Percentiles rank a stretch among this genome's conserved stretches.
Conservation (phyloP, 2,797 vertebrate species). For the Gymnothorax reevesii region DNA sequence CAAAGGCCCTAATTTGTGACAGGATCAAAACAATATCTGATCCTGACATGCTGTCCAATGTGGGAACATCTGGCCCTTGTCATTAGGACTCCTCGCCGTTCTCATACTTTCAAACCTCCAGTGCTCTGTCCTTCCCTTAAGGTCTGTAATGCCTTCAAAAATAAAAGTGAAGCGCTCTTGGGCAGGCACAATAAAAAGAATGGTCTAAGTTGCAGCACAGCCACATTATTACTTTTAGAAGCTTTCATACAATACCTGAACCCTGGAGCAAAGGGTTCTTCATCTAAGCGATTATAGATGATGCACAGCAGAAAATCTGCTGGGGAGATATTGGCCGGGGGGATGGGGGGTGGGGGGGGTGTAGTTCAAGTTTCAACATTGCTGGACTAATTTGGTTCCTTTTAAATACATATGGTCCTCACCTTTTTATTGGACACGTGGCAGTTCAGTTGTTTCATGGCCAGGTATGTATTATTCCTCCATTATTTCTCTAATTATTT, state of each 20-base stretch:
- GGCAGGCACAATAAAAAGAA: not conserved
- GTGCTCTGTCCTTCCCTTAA: not conserved
- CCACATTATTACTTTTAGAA: not conserved
- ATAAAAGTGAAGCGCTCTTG: not conserved
- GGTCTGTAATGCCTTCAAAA: conserved; percentile 6
- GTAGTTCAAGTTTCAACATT: no score
- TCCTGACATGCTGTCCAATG: not conserved
- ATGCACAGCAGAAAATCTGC: not conserved
- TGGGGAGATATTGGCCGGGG: no score
- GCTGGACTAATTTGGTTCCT: no score
- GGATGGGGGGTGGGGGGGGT: no score
- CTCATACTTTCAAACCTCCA: not conserved
- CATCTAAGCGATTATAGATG: not conserved
- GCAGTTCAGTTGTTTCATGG: no score
- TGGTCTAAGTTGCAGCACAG: conserved; percentile 18
- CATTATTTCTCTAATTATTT: no score
- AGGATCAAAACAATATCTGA: not conserved
- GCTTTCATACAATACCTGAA: not conserved
- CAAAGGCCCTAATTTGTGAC: not conserved
- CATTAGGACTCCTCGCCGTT: not conserved
- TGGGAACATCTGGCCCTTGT: not conserved
- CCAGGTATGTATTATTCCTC: no score
- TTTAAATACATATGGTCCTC: no score
- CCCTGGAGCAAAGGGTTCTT: not conserved
- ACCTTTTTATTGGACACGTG: no score